Conservation (phyloP, 2,113 vertebrate genomes). For the Plectropomus leopardus region DNA sequence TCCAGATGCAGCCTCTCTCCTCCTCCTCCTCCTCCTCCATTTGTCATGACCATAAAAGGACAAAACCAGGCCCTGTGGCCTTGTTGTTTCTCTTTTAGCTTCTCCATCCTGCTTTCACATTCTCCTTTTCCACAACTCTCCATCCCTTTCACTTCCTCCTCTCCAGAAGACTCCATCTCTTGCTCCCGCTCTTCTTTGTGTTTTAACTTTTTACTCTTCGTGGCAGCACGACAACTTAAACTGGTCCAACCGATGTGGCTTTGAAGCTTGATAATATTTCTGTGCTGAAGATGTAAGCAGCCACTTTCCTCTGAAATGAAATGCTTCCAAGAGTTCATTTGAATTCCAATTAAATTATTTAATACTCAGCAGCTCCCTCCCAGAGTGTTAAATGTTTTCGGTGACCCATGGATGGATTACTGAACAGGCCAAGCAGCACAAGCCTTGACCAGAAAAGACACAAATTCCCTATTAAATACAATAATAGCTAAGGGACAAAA, state of each 20-base stretch:
- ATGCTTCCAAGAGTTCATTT: too few relatives aligned
- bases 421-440: too few relatives aligned
- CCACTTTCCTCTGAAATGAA: too few relatives aligned
- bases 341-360: too few relatives aligned
- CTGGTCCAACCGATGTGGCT: not conserved
- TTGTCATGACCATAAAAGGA: slow-evolving; percentile 83
- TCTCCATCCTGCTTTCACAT: not conserved
- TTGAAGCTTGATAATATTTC: not conserved
- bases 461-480: too few relatives aligned
- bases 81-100: slow-evolving; percentile 32
- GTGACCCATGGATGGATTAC: too few relatives aligned
- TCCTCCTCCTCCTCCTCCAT: slow-evolving; percentile 55
- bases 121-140: not conserved
- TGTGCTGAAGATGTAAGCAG: not conserved
- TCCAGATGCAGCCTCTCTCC: slow-evolving; percentile 59
- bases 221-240: not conserved
- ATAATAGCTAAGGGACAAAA: too few relatives aligned
- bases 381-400: too few relatives aligned
- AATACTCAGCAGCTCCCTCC: too few relatives aligned
- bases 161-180: not conserved
- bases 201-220: not conserved
- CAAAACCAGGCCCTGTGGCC: slow-evolving; percentile 59
- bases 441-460: too few relatives aligned
- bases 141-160: not conserved
- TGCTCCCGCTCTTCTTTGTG: not conserved